These are phyloP conservation scores for Clarias gariepinus DNA, from an alignment of 2,113 vertebrate species.

Conservation along the genomic window DNA sequence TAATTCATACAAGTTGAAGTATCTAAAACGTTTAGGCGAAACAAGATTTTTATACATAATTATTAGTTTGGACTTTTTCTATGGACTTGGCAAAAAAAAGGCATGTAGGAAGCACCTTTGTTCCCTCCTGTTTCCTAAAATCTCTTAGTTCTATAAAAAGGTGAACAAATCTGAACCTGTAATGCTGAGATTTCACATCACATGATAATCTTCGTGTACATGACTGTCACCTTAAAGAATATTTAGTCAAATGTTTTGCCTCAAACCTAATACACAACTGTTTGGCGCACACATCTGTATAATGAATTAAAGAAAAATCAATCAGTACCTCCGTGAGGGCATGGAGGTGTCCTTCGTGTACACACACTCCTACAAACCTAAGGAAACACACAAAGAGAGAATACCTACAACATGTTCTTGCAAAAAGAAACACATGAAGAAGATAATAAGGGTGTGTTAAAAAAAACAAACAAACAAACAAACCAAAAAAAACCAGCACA, in stretches of 20 bases:
- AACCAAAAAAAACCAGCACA: constrained; percentile 33
- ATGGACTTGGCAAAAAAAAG: background rate
- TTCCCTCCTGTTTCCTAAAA: too few relatives aligned
- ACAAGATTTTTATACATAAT: background rate
- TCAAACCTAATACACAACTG: background rate
- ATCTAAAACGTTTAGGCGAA: too few relatives aligned
- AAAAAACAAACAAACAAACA: too few relatives aligned
- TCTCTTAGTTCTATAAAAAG: background rate
- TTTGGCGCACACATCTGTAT: background rate
- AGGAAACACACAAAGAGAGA: background rate
- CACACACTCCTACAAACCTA: constrained; percentile 94
- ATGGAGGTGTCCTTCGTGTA: constrained; percentile 92
- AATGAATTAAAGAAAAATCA: background rate
- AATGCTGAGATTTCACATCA: background rate
- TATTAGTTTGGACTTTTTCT: background rate
- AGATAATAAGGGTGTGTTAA: background rate
- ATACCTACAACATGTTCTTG: constrained; percentile 38
- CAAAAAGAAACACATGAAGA: constrained; percentile 19
- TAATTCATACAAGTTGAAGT: background rate
- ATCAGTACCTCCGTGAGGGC: constrained; percentile 86
- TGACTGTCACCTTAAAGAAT: too few relatives aligned
- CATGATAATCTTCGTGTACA: background rate
- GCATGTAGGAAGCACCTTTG: background rate
- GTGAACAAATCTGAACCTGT: background rate
- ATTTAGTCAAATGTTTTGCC: background rate